Evolutionary conservation across 2,888 invertebrate species (phyloP), one percentile per base, ranked within the genome.

Genomic region (Trisateles emortualis): DNA sequence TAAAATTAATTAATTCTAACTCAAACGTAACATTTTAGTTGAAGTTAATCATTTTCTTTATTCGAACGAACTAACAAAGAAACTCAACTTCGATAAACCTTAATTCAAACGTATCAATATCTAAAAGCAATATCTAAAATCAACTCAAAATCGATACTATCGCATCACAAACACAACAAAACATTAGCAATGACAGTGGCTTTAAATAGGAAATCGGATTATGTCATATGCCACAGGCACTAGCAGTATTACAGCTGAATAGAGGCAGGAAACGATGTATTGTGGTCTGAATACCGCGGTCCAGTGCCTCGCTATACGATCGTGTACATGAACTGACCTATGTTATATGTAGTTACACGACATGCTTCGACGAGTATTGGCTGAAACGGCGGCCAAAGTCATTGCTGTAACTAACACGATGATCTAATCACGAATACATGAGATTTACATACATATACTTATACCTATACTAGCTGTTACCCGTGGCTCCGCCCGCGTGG

Each of bases 231-330:
- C 52, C 46, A 53, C 17, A 63, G 68, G 66, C 66, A 68, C 66
- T 64, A 67, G 64, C 62, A 50, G 60, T 39, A 19, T 40, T 22
- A 41, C 33, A 47, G 53, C 42, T 29, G 64, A 59, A 71, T 65
- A 64, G 62, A 61, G 68, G 62, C 78, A 72, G 76, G 78, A 80
- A 77, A 72, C 73, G 71, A 60, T 54, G 68, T 73, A 78, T 78
- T 79, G 76, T 79, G 71, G 61, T 60, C 52, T 64, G 59, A 64
- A 68, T 57, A 71, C 52, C 65, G 59, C 77, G 79, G 67, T 70
- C 64, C 60, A 66, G 51, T 76, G 74, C 59, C 56, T 64, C 51
- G 57, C 62, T 57, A 67, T 54, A 59, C 51, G 45, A 6, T 56
- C 58, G 56, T 52, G 49, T 52, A 55, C 47, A 57, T 59, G 51